These are phyloP conservation scores for Aplysia californica DNA, from an alignment of 1,140 invertebrate genomes.

Conservation along the genomic window DNA sequence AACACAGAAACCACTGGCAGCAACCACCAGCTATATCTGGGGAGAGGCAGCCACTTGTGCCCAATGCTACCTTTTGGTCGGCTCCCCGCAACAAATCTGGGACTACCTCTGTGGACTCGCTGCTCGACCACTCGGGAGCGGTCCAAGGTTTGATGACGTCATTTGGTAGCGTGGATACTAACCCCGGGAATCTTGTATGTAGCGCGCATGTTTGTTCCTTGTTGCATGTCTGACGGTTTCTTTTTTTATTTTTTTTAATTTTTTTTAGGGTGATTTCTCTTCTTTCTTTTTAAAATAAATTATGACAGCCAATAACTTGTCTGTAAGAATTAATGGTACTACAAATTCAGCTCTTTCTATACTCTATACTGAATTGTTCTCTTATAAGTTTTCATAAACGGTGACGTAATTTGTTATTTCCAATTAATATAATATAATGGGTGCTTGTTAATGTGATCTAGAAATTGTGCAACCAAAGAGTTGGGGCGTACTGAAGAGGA, in stretches of 20 bases:
- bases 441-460: too few species aligned
- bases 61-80: background rate
- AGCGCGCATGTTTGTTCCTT: constrained; percentile 13
- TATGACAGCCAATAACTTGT: background rate
- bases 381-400: background rate
- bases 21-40: background rate
- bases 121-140: background rate
- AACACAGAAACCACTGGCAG: too few species aligned
- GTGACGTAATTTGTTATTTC: background rate
- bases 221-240: background rate
- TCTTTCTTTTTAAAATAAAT: background rate
- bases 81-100: too few species aligned
- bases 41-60: constrained; percentile 12
- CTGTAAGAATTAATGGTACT: background rate
- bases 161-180: constrained; percentile 29
- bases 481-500: too few species aligned
- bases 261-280: background rate
- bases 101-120: background rate
- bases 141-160: constrained; percentile 29
- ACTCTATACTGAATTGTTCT: background rate
- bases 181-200: constrained; percentile 29
- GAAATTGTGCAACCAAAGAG: too few species aligned
- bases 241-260: background rate
- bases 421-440: background rate
- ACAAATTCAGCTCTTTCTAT: background rate